Evolutionary conservation across 2,113 vertebrate species (phyloP).

Genomic region (Heliornis fulica): DNA sequence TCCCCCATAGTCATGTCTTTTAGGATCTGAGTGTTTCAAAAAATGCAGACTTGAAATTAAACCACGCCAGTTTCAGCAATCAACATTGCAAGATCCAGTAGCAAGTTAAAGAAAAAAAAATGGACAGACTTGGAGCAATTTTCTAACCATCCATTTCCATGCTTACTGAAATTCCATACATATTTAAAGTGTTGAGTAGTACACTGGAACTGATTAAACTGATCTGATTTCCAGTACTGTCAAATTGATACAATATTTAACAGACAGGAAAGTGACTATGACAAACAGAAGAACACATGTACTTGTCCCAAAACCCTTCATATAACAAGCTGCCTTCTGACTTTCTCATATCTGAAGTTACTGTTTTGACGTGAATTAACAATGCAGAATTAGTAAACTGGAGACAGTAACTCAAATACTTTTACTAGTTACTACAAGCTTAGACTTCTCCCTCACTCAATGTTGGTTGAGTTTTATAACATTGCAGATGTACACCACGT

Average conservation of each 20-base stretch:
- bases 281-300: background rate
- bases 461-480: background rate
- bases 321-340: background rate
- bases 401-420: background rate
- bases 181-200: background rate
- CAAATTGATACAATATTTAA: slow-evolving; percentile 51
- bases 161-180: background rate
- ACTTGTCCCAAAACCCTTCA: background rate
- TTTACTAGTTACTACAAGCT: background rate
- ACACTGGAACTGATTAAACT: slow-evolving; percentile 39
- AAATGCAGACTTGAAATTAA: background rate
- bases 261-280: background rate
- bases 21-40: background rate
- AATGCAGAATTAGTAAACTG: background rate
- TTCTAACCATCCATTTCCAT: too few species aligned
- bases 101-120: background rate
- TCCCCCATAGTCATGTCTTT: background rate
- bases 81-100: background rate
- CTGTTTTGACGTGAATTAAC: background rate
- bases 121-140: background rate
- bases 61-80: background rate
- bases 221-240: slow-evolving; percentile 56
- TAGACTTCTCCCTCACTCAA: background rate
- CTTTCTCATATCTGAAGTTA: background rate
- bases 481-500: background rate